Evolutionary conservation across 2,888 invertebrate species (phyloP), one percentile per base, ranked within the genome.

Genomic region (Campoletis raptor): DNA sequence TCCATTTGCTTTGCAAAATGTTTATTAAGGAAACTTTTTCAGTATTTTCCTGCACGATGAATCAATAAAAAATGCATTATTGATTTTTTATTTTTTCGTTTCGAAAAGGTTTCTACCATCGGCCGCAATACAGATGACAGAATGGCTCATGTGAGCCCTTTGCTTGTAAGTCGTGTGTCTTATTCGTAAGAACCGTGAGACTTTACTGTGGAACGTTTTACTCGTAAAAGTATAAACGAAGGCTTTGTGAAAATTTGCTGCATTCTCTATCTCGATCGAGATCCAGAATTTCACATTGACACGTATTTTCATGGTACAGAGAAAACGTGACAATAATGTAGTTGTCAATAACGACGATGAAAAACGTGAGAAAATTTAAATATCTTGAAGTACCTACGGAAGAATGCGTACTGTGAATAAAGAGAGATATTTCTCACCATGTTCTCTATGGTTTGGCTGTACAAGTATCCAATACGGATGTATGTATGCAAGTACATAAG

Each of bases 301-400:
- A 61, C 48, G 79, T 73, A 48, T 24, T 15, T 42, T 18, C 15
- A n/a, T 24, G 70, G 61, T 21, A 54, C 40, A 36, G 66, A 24
- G 40, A 36, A 45, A 72, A 66, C 45, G 77, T 15, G 66, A 81
- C 76, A 81, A 81, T 81, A 85, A 64, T 42, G 80, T 30, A 36
- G 48, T 73, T 40, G 40, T 70, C 54, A 40, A 45, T 30, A 10
- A 37, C 45, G 61, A 40, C 37, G 52, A 37, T 21, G 5, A n/a
- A 30, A 61, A 57, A 76, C 77, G 48, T 52, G 74, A 61, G 74
- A n/a, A 61, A 79, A 79, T 67, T n/a, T 54, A 57, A 21, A 57
- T 45, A 37, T 37, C 21, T 64, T 42, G 48, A 30, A 21, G 30
- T 52, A 12, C 18, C 37, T 6, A 42, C 69, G 70, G 83, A 42